Evolutionary conservation across 2,797 vertebrate genomes (phyloP).

Genomic region (Peromyscus nudipes): DNA sequence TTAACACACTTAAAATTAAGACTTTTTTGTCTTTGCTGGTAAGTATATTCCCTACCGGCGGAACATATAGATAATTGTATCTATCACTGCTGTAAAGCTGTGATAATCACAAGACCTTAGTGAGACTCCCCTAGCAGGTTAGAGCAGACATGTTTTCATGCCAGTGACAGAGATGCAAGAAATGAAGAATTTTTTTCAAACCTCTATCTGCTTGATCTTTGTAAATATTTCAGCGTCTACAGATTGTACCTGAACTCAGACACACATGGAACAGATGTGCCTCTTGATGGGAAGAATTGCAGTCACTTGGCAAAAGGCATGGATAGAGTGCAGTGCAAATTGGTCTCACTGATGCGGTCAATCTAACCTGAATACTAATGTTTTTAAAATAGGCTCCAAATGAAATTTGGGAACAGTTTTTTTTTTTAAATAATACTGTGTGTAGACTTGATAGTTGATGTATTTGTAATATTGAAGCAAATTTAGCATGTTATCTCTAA

Average conservation of each 20-base stretch:
- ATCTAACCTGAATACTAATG: background rate
- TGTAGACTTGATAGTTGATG: background rate
- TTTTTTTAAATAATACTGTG: background rate
- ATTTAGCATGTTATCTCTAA: background rate
- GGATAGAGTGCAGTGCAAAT: background rate
- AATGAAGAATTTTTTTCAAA: background rate
- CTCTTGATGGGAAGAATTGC: background rate
- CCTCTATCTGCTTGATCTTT: background rate
- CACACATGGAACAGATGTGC: background rate
- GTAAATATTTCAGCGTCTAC: background rate
- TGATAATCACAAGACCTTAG: background rate
- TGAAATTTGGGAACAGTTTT: background rate
- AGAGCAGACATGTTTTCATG: background rate
- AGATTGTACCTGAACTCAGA: constrained; percentile 11
- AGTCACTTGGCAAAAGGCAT: background rate
- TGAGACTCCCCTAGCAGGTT: background rate
- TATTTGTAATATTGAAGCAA: constrained; percentile 34
- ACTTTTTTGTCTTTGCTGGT: constrained; percentile 11
- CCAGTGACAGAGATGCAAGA: background rate
- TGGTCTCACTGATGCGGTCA: background rate
- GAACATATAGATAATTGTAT: background rate
- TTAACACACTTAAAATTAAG: constrained; percentile 37
- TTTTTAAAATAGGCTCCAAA: constrained; percentile 46
- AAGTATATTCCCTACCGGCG: background rate
- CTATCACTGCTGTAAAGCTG: background rate